Conservation (phyloP, 2,888 invertebrate species). For the Acanthosepion esculentum region DNA sequence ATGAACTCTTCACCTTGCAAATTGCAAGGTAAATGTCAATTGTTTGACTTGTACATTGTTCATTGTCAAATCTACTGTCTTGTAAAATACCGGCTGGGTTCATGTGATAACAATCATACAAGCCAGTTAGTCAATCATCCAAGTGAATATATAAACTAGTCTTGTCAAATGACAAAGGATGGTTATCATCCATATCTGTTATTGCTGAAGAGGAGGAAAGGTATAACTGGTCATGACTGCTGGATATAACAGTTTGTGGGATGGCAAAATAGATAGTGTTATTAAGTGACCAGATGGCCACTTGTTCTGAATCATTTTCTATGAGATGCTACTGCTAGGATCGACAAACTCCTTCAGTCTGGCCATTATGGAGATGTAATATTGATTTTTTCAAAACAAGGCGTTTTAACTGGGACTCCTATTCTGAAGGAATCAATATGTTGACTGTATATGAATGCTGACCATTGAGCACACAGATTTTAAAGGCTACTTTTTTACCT, state of each 20-base stretch:
- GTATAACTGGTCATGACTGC: not conserved
- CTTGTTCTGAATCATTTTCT: not conserved
- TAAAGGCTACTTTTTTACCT: not conserved
- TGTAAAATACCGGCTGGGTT: not conserved
- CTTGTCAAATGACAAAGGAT: not conserved
- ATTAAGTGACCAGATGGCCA: not conserved
- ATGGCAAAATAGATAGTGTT: slow-evolving; percentile 18
- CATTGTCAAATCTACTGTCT: not conserved
- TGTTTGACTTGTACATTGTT: not conserved
- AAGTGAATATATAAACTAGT: not conserved
- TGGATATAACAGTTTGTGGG: slow-evolving; percentile 5
- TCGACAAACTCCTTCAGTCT: slow-evolving; percentile 12
- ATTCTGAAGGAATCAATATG: slow-evolving; percentile 33
- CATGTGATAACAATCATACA: not conserved
- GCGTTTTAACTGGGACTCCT: not conserved
- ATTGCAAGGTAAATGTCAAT: not conserved
- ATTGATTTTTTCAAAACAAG: slow-evolving; percentile 33
- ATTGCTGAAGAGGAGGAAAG: not conserved
- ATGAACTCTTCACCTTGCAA: too few species aligned
- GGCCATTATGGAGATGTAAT: slow-evolving; percentile 6
- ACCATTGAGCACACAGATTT: not conserved
- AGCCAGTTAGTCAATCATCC: not conserved
- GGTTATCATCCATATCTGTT: not conserved
- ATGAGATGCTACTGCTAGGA: slow-evolving; percentile 11
- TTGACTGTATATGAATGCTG: not conserved